A percentile compares a stretch with the other conserved stretches of the same genome.
phyloP scores from a whole-genome alignment of 2,113 vertebrate genomes.

The Aramus guarauna region DNA sequence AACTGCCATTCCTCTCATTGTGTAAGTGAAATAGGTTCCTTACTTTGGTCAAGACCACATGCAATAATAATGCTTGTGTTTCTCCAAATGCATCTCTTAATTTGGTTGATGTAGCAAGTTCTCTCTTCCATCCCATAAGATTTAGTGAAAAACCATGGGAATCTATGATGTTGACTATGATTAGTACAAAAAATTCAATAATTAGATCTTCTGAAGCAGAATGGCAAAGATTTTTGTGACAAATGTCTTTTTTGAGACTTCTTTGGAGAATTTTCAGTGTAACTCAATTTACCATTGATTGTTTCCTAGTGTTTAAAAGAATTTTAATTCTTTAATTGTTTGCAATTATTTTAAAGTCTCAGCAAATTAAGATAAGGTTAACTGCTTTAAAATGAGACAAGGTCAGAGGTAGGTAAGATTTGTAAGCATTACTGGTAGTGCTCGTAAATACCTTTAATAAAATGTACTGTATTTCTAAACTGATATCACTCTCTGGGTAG shows the following conservation, averaged over 20 bases:
- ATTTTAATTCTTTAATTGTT: not conserved
- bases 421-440: not conserved
- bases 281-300: not conserved
- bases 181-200: not conserved
- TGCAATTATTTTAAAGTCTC: not conserved
- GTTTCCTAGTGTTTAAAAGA: not conserved
- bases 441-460: not conserved
- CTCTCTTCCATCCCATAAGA: not conserved
- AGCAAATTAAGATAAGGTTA: not conserved
- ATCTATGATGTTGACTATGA: not conserved
- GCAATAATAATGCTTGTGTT: not conserved
- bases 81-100: not conserved
- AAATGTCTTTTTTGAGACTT: not conserved
- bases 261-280: not conserved
- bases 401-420: not conserved
- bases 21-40: not conserved
- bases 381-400: not conserved
- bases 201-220: not conserved
- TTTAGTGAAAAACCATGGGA: not conserved
- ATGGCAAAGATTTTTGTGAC: not conserved
- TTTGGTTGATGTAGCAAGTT: not conserved
- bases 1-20: rapidly evolving
- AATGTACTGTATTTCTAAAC: not conserved
- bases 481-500: not conserved
- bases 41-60: not conserved